Percentiles rank a stretch among this genome's conserved stretches.
Conservation (phyloP, 2,888 invertebrate genomes). For the Lasioglossum oenotherae region DNA sequence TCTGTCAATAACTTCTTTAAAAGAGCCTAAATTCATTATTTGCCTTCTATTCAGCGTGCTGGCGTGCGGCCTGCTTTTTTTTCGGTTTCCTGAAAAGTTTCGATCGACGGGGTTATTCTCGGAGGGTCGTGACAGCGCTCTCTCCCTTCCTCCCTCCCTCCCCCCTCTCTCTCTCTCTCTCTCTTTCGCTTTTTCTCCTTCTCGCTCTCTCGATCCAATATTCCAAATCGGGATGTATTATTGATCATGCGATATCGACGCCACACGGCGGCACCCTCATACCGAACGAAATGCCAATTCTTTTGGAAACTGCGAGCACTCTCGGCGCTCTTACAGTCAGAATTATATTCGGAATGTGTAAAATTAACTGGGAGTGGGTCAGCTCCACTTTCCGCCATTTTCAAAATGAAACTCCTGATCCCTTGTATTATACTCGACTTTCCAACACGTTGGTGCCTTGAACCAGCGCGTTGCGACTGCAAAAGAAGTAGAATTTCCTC, state of each 20-base stretch:
- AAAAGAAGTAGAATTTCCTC: neutral
- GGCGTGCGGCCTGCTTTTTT: slow-evolving; percentile 44
- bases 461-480: neutral
- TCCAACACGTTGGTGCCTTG: neutral
- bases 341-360: neutral
- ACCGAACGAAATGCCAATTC: slow-evolving; percentile 33
- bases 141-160: neutral
- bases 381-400: neutral
- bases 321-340: neutral
- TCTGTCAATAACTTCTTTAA: slow-evolving; percentile 75
- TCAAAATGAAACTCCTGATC: neutral
- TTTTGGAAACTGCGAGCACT: slow-evolving; percentile 15
- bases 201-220: slow-evolving; percentile 37
- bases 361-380: neutral
- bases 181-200: neutral
- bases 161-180: neutral
- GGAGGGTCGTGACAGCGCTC: slow-evolving; percentile 38
- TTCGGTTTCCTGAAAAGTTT: slow-evolving; percentile 56
- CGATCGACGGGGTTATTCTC: slow-evolving; percentile 47
- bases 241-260: slow-evolving; percentile 48
- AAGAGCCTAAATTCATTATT: slow-evolving; percentile 73
- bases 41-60: slow-evolving; percentile 57
- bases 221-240: slow-evolving; percentile 43
- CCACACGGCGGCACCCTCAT: slow-evolving; percentile 9
- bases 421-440: neutral